Evolutionary conservation across 2,797 vertebrate species (phyloP), one percentile per base, ranked within the genome.

Genomic region (Hoplostethus mediterraneus): DNA sequence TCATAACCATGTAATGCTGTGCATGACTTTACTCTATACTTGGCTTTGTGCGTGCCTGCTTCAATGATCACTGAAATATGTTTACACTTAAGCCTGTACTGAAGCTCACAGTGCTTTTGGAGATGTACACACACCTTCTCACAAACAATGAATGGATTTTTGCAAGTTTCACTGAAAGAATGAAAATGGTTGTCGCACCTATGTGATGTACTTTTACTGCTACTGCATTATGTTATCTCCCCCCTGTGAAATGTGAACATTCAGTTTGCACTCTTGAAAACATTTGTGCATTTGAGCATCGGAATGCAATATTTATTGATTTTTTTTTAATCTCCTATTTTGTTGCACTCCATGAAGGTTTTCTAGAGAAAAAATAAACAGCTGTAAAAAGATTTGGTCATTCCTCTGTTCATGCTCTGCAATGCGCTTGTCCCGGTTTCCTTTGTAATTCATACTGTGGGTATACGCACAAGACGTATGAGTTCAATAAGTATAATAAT

Each of bases 1-100:
- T 70, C 83, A 87, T 91, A 77, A 83, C 67, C 80, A 89, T 80
- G 84, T 86, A 81, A 87, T 69, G 84, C 88, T 88, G 84, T 93
- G 93, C 92, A 93, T 93, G 93, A 90, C 79, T 87, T 87, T 81
- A 61, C 71, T 89, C 82, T 90, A 75, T 87, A 77, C 78, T 84
- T 83, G 82, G 88, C 88, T 93, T 91, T 90, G 75, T 91, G 84
- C 88, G 91, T 90, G 91, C 89, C 92, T 93, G 92, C 91, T 90
- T 89, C 67, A 85, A 71, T 59, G 77, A 84, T 87, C 90, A 90
- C 89, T 86, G 75, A 86, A 79, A 80, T 88, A 91, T 89, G 91
- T 92, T 93, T 92, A 93, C 92, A 93, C 87, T 73, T 83, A 68
- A 81, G 82, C 81, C 80, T 91, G 77, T 59, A 66, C 77, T 61